Evolutionary conservation across 2,797 vertebrate genomes (phyloP), one percentile per base, ranked within the genome.

Genomic region (Brotula barbata): DNA sequence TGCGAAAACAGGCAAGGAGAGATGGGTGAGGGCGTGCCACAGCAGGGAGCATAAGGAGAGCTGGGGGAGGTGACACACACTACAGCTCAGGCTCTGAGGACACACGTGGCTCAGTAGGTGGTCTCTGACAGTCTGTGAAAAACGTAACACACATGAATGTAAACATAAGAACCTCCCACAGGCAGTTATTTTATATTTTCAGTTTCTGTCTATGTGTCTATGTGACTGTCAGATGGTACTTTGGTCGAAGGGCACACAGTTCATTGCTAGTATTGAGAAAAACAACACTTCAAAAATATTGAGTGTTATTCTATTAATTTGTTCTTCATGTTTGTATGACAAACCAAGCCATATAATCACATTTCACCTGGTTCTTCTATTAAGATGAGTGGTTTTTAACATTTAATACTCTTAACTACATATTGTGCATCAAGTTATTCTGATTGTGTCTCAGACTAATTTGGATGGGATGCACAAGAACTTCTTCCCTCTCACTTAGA

Each of bases 11-110:
- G 94, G 91, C 74, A 98, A 50, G 0, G 92, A 90, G 34, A 98
- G 84, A 82, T 99, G 97, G 14, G 93, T 83, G 25, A 99, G 91
- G 0, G 90, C 42, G 77, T 99, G 97, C 96, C 96, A 98, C 88
- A 98, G 87, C 61, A 98, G 91, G 73, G 95, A 89, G 86, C 97
- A 99, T 21, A 93, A 82, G 14, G 92, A 94, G 47, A 91, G 89
- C 81, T 94, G 95, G 13, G 93, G 82, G 65, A 93, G 92, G 74
- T 93, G 94, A 6, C 97, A 99, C 55, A 98, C 73, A 0, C 90
- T 85, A 14, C 97, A 99, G 22, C 85, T 91, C 53, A 97, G 90
- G 66, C 91, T 93, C 79, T 94, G 94, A 54, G 91, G 17, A 79
- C 93, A 94, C 36, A 94, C 88, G 2, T 99, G 96, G 70, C 89